Evolutionary conservation across 2,797 vertebrate species (phyloP).

Genomic region (Aulostomus chinensis): DNA sequence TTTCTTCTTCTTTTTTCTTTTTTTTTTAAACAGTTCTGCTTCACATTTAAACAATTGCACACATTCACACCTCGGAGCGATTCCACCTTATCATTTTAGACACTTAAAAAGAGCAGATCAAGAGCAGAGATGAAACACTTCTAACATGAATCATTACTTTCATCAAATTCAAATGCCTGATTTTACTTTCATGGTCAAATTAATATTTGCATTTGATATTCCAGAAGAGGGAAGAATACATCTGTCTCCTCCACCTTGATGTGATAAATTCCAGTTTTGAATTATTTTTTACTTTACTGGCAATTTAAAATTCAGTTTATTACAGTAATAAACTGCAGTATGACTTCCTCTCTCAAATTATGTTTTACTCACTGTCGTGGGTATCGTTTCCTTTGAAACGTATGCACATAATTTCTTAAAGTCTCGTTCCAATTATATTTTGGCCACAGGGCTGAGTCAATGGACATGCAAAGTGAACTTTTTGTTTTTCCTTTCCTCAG

Average conservation of each 20-base stretch:
- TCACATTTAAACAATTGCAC: conserved; percentile 59
- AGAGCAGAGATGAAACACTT: conserved; percentile 61
- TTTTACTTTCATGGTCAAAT: too few species aligned
- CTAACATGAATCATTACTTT: conserved; percentile 57
- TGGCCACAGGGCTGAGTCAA: conserved; percentile 15
- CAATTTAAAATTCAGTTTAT: too few species aligned
- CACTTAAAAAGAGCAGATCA: conserved; percentile 42
- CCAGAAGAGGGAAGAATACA: too few species aligned
- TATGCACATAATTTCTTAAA: conserved; percentile 18
- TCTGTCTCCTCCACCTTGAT: too few species aligned
- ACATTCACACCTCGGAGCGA: conserved; percentile 66
- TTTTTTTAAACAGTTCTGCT: conserved; percentile 26
- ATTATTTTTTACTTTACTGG: too few species aligned
- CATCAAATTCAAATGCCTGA: conserved; percentile 54
- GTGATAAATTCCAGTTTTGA: too few species aligned
- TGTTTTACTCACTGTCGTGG: conserved; percentile 8
- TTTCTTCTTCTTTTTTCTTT: not conserved
- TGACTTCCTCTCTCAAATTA: conserved; percentile 23
- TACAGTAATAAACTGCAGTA: conserved; percentile 24
- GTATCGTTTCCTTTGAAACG: conserved; percentile 21
- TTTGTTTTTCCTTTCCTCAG: conserved; percentile 66
- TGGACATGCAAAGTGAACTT: not conserved
- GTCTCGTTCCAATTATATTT: conserved; percentile 13
- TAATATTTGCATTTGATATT: conserved; percentile 47
- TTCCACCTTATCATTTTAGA: conserved; percentile 52